Evolutionary conservation across 2,113 vertebrate genomes (phyloP).

Genomic region (Raja brachyura): DNA sequence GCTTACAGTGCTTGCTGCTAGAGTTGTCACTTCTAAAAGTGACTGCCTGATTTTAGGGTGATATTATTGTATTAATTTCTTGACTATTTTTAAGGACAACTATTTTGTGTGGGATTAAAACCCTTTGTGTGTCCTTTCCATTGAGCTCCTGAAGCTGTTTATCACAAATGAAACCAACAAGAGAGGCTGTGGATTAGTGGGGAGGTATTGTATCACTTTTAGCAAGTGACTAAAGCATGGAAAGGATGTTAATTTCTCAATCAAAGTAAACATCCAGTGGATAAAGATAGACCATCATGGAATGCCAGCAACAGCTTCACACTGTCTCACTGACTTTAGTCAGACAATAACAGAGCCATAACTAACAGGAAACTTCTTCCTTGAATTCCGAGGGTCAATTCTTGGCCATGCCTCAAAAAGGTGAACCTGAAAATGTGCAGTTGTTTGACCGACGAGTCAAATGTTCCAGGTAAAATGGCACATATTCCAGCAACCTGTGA

Average conservation of each 20-base stretch:
- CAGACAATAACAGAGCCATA: background rate
- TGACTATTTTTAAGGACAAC: background rate
- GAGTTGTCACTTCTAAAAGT: background rate
- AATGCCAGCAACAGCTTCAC: background rate
- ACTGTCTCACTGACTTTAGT: background rate
- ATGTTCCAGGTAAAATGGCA: background rate
- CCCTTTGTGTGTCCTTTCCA: background rate
- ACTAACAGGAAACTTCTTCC: too few species aligned
- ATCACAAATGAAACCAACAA: background rate
- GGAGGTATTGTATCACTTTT: background rate
- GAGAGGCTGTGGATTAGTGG: background rate
- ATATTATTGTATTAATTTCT: background rate
- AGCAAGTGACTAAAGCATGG: background rate
- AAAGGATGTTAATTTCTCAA: background rate
- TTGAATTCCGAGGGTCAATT: background rate
- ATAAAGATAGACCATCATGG: background rate
- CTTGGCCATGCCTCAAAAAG: too few species aligned
- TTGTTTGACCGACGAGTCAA: background rate
- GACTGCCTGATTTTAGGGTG: background rate
- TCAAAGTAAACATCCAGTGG: background rate
- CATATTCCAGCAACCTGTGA: background rate
- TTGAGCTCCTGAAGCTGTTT: background rate
- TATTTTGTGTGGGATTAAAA: constrained; percentile 10
- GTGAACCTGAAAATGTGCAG: background rate
- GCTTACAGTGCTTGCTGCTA: background rate